Base-by-base conservation (phyloP, 2,113 vertebrate species). In the Gallinago jamesoni region DNA sequence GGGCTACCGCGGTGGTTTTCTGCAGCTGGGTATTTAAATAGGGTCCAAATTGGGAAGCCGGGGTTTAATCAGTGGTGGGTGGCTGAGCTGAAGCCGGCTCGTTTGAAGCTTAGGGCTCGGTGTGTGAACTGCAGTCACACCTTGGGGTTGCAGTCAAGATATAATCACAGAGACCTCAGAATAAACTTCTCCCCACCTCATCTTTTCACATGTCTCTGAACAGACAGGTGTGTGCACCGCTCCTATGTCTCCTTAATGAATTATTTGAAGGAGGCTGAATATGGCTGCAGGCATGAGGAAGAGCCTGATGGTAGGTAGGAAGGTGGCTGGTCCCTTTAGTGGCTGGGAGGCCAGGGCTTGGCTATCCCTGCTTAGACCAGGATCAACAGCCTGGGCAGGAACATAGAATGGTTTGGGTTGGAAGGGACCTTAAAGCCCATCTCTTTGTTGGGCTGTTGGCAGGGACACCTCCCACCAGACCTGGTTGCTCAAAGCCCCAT, bases 101-200 rank as follows among this genome's bases (percentile, higher is more conserved):
- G 9, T 95, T 92, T 95, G 90, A 96, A 95, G 96, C 87, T 86
- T 30, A 5, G 85, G 75, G 75, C 73, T 74, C 14, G 0, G 25
- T 90, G 73, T 90, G 92, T 87, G 89, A 96, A 60, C 62, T 91
- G 81, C 95, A 84, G 80, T 96, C 94, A 73, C 92, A 93, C 95
- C 94, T 96, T 82, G 69, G 73, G 86, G 45, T 90, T 95, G 93
- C 67, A 93, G 24, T n/a, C 90, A 55, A 96, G 96, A 96, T 97
- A 2, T 1, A 60, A 96, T 96, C 96, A 84, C 52, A 53, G 64
- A 94, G 88, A 93, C 86, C 94, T 95, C 88, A 62, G 90, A 94
- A 74, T 96, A 89, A 95, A 95, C 85, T 86, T 62, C 90, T 93
- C 90, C 66, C 79, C 86, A 69, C 90, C 79, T 93, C 66, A 88